These are phyloP conservation scores for Panulirus ornatus DNA, from an alignment of 1,140 invertebrate species.

Conservation along the genomic window DNA sequence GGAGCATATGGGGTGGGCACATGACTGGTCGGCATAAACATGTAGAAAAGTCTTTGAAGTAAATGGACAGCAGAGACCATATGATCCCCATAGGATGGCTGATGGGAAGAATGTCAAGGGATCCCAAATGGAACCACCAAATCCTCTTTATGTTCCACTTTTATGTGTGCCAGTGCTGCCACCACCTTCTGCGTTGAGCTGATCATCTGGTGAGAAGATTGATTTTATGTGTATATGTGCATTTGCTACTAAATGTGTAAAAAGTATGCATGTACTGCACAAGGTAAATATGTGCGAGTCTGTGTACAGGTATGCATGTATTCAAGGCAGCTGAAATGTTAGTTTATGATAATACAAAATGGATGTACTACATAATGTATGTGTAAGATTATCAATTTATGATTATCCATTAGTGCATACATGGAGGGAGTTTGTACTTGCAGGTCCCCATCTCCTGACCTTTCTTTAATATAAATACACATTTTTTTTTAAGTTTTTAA, in stretches of 20 bases:
- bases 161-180: slow-evolving; percentile 53
- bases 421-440: neutral
- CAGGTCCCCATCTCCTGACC: too few relatives aligned
- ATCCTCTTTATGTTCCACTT: slow-evolving; percentile 65
- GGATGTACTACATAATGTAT: neutral
- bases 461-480: too few relatives aligned
- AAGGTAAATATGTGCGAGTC: neutral
- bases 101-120: slow-evolving; percentile 51
- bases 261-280: neutral
- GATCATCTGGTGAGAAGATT: slow-evolving; percentile 33
- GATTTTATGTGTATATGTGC: neutral
- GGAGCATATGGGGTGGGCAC: neutral
- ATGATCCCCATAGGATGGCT: slow-evolving; percentile 47
- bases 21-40: neutral
- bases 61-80: slow-evolving; percentile 13
- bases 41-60: slow-evolving; percentile 17
- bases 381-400: neutral
- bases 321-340: neutral
- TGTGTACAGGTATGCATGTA: neutral
- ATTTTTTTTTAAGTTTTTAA: neutral
- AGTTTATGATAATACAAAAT: neutral
- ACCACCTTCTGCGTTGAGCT: slow-evolving; percentile 47
- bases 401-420: neutral
- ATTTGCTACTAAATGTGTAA: neutral
- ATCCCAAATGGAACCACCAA: slow-evolving; percentile 65